Evolutionary conservation across 2,113 vertebrate species (phyloP).

Genomic region (Pelmatolapia mariae): DNA sequence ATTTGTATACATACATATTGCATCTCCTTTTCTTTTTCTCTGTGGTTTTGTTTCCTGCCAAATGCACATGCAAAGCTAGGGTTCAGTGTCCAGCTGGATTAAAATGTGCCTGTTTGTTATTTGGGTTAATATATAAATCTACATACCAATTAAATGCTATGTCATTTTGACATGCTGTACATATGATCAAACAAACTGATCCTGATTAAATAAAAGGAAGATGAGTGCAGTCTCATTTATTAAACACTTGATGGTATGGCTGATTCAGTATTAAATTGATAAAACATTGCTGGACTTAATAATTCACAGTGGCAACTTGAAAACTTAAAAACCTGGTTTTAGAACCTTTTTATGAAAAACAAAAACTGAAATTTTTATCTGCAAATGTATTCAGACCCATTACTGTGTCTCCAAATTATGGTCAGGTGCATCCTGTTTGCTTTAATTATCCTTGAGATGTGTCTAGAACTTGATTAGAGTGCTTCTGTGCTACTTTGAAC

Average conservation of each 20-base stretch:
- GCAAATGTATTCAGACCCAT: background rate
- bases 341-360: background rate
- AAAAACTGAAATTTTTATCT: background rate
- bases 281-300: background rate
- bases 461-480: background rate
- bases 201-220: background rate
- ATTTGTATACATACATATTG: slow-evolving; percentile 75
- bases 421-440: background rate
- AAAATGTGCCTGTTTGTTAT: background rate
- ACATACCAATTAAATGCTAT: background rate
- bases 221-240: background rate
- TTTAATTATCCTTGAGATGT: background rate
- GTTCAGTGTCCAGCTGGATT: background rate
- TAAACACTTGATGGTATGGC: background rate
- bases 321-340: background rate
- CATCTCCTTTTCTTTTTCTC: slow-evolving; percentile 59
- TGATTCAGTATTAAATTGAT: background rate
- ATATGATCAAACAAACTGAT: background rate
- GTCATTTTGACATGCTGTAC: background rate
- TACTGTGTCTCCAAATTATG: background rate
- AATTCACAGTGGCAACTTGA: background rate
- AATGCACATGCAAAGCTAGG: background rate
- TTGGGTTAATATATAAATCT: background rate
- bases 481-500: background rate
- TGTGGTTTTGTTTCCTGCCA: slow-evolving; percentile 12